Base-by-base conservation (phyloP, 1,140 invertebrate genomes). In the Pomacea maculata region DNA sequence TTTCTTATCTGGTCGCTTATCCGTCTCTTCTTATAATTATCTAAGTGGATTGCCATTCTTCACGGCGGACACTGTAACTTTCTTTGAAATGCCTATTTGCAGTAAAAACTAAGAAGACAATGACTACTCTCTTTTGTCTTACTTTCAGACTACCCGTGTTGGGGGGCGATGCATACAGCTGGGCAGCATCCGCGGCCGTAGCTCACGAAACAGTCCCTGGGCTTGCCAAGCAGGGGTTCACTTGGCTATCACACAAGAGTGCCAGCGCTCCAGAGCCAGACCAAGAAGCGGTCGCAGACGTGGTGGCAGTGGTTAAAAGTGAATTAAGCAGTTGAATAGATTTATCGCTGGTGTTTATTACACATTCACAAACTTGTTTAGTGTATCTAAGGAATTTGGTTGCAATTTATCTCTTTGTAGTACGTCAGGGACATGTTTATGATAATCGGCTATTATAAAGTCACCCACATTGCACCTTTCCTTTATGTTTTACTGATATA, bases 181-280 rank as follows among this genome's bases (percentile, higher is more conserved):
- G 61, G 79, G 79, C 34, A 5, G 61, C 11, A 29, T 15, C 6
- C 6, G 75, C 12, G 75, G 75, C 8, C 63, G 75, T 25, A 63
- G 74, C 17, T 65, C 75, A 14, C 63, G 73, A 3, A 34, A 63
- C 79, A 61, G 73, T 21, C 73, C 64, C 29, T 80, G 79, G 79
- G 74, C 72, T n/a, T 80, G 79, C 64, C 79, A 80, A 72, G 73
- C 79, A 12, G 79, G 79, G 12, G 55, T 80, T 25, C 73, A 80
- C 65, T 34, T 80, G 52, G 72, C 63, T 5, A 67, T 80, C 19
- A 80, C 72, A 61, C 9, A 52, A 9, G 61, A 67, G 61, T 80
- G 79, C 54, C 72, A 75, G n/a, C 55, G 70, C 11, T n/a, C 25
- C 55, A 75, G 21, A 17, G 29, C 29, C 34, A 55, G 29, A 17